Evolutionary conservation across 2,113 vertebrate genomes (phyloP).

Genomic region (Poeciliopsis occidentalis): DNA sequence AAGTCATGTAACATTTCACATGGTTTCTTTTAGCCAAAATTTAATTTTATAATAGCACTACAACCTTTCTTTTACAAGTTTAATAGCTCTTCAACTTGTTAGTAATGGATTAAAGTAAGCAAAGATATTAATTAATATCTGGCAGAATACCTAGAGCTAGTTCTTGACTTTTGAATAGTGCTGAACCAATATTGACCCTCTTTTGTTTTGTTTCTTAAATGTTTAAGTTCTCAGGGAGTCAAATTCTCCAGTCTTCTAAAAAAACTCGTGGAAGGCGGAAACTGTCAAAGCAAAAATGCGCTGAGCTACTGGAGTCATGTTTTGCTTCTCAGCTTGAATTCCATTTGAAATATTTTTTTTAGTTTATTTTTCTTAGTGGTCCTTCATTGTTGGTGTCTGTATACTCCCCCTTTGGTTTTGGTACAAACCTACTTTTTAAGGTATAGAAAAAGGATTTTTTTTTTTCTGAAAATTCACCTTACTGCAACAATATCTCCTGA

Average conservation of each 20-base stretch:
- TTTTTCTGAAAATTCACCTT: neutral
- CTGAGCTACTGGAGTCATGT: too few relatives aligned
- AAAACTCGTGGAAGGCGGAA: neutral
- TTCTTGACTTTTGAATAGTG: neutral
- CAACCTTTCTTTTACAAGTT: constrained; percentile 11
- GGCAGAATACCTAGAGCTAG: neutral
- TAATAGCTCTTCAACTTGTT: constrained; percentile 29
- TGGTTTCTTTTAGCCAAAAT: neutral
- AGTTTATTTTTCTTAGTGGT: neutral
- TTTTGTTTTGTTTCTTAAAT: constrained; percentile 9
- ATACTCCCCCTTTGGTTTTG: too few relatives aligned
- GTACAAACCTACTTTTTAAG: neutral
- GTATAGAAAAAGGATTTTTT: neutral
- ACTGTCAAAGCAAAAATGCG: neutral
- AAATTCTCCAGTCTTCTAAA: neutral
- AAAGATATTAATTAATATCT: constrained; percentile 15
- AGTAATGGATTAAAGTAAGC: constrained; percentile 26
- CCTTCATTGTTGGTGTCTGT: neutral
- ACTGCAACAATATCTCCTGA: neutral
- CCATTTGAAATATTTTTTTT: too few relatives aligned
- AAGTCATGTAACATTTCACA: neutral
- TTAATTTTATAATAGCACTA: too few relatives aligned
- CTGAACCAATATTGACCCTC: neutral
- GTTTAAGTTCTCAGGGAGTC: neutral
- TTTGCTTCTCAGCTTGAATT: too few relatives aligned